Conservation (phyloP, 2,888 invertebrate species). For the Lamproptera curius region DNA sequence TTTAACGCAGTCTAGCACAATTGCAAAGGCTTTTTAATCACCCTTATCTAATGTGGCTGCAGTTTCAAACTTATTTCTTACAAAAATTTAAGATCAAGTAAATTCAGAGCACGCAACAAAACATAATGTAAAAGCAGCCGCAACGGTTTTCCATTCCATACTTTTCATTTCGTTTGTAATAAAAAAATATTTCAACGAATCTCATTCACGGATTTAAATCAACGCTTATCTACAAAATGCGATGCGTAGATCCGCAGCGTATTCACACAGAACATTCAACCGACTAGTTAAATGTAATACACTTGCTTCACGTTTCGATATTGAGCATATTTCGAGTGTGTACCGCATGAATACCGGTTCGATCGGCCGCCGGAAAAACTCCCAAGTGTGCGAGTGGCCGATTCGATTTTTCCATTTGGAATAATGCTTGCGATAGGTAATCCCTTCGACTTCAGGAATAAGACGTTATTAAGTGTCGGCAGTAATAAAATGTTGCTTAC, state of each 20-base stretch:
- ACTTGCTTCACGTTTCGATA: slow-evolving; percentile 1
- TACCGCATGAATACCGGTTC: slow-evolving; percentile 5
- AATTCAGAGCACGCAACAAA: too few relatives aligned
- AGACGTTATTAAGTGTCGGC: neutral
- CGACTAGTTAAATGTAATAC: neutral
- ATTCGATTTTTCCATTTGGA: slow-evolving; percentile 16
- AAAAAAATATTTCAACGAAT: too few relatives aligned
- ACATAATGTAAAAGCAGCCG: too few relatives aligned
- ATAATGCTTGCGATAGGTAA: neutral
- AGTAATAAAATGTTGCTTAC: slow-evolving; percentile 1
- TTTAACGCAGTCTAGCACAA: too few relatives aligned
- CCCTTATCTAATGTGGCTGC: too few relatives aligned
- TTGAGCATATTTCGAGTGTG: slow-evolving; percentile 1
- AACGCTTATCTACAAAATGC: too few relatives aligned
- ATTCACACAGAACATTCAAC: neutral
- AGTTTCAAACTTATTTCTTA: too few relatives aligned
- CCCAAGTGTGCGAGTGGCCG: slow-evolving; percentile 11
- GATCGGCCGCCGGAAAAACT: slow-evolving; percentile 7
- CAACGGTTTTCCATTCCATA: too few relatives aligned
- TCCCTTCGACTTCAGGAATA: neutral
- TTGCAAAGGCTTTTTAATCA: too few relatives aligned
- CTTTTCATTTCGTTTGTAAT: too few relatives aligned
- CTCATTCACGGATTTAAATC: too few relatives aligned
- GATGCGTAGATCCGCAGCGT: neutral
- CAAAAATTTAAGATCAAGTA: too few relatives aligned